Evolutionary conservation across 1,140 invertebrate species (phyloP).

Genomic region (Leptinotarsa undecemlineata): DNA sequence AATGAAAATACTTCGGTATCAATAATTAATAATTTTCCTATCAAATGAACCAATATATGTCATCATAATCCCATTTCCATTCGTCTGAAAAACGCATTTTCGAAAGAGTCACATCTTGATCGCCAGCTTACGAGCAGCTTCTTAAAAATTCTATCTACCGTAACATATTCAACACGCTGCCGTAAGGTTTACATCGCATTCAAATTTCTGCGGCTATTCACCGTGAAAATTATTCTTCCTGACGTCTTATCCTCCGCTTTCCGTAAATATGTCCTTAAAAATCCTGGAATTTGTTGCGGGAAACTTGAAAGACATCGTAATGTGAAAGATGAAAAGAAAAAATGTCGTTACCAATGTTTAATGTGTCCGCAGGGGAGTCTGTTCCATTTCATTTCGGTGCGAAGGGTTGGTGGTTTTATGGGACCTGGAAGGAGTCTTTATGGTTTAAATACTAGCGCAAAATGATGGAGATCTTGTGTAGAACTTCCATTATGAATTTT

Average conservation of each 20-base stretch:
- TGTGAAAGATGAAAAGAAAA: slow-evolving; percentile 15
- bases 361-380: neutral
- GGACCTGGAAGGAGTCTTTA: neutral
- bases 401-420: neutral
- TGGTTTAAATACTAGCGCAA: neutral
- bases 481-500: neutral
- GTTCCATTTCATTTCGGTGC: neutral
- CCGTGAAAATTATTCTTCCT: slow-evolving; percentile 23
- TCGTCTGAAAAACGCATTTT: neutral
- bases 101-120: neutral
- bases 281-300: slow-evolving; percentile 18
- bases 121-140: neutral
- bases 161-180: slow-evolving; percentile 13
- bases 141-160: slow-evolving; percentile 10
- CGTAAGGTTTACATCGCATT: slow-evolving; percentile 17
- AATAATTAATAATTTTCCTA: neutral
- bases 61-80: no score
- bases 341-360: slow-evolving; percentile 1
- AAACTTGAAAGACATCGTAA: neutral
- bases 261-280: slow-evolving; percentile 15
- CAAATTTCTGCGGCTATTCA: slow-evolving; percentile 22
- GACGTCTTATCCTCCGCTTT: slow-evolving; percentile 22
- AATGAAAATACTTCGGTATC: neutral
- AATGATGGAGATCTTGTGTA: neutral
- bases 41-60: neutral